Base-by-base conservation (phyloP, 2,888 invertebrate species). In the Dromius quadrimaculatus region DNA sequence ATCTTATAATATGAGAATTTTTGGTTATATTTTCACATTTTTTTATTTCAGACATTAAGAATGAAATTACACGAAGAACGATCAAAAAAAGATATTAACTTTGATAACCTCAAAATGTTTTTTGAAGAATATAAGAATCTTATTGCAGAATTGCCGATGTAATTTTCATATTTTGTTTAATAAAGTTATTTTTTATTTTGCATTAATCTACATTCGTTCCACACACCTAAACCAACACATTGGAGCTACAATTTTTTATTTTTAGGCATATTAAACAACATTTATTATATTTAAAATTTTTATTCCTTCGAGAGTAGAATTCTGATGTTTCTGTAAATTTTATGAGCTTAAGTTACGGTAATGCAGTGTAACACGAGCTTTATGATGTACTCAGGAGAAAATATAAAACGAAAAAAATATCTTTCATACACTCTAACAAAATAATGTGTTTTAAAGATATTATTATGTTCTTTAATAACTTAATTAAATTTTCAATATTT, bases 61-160 rank as follows among this genome's bases (percentile, higher is more conserved):
- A 41, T 45, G 8, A 68, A 74, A 9, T 9, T 74, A n/a, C 38
- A 62, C 23, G 23, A 36, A 2, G 74, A 72, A 59, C 50, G 65
- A 5, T 15, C 45, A 1, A 28, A 74, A 36, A 19, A 8, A 1
- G 22, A 47, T 11, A 45, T 68, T 9, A 65, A 66, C 47, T 19
- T 57, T 2, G 68, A 73, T 19, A 50, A 71, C 28, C 19, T 74
- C 8, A 72, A 70, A 36, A 62, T 71, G 11, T 36, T 74, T 9
- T 73, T 73, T 11, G 71, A 73, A 66, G 72, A 74, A 65, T 70
- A 73, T 28, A 72, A 71, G 43, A 71, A 73, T 41, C 36, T 74
- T 6, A 47, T 73, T 11, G 22, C 45, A 19, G 65, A 71, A 19
- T 65, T 74, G 22, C 64, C 71, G 28, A 22, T 74, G n/a, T 74